A percentile compares a stretch with the other conserved stretches of the same genome.
Evolutionary conservation across 2,113 vertebrate genomes (phyloP).

Genomic region (Triplophysa rosa): DNA sequence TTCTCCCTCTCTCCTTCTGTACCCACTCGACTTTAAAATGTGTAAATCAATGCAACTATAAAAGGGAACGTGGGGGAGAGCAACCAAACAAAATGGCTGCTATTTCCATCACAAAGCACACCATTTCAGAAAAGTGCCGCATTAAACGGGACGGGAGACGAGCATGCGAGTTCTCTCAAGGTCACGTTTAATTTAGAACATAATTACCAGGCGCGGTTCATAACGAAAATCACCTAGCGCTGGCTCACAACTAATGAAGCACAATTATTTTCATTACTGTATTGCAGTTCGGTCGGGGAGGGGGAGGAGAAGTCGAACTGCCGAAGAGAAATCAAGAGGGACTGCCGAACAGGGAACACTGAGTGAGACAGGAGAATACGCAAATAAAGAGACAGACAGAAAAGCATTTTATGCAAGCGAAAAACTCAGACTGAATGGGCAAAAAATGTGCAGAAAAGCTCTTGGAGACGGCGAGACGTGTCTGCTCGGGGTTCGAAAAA

Average conservation of each 20-base stretch:
- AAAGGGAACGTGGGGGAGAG: constrained; percentile 27
- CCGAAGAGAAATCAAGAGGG: constrained; percentile 45
- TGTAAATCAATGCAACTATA: constrained; percentile 50
- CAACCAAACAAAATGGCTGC: constrained; percentile 61
- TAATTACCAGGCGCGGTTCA: constrained; percentile 99
- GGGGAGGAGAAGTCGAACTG: constrained; percentile 56
- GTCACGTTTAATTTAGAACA: constrained; percentile 99
- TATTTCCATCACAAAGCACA: constrained; percentile 81
- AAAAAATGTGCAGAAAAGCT: constrained; percentile 21
- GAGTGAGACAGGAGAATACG: constrained; percentile 72
- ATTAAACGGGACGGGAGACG: constrained; percentile 79
- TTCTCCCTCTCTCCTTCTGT: constrained; percentile 23
- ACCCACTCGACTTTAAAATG: constrained; percentile 47
- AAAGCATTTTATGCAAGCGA: constrained; percentile 33
- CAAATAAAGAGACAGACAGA: constrained; percentile 74
- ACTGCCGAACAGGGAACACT: constrained; percentile 21
- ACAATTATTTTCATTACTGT: constrained; percentile 95
- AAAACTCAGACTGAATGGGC: constrained; percentile 23
- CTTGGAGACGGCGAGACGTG: constrained; percentile 26
- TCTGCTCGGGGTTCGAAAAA: constrained; percentile 26
- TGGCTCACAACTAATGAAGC: constrained; percentile 98
- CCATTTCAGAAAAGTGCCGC: constrained; percentile 81
- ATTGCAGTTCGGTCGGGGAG: constrained; percentile 77
- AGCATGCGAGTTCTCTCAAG: constrained; percentile 91
- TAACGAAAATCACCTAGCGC: constrained; percentile 98